Base-by-base conservation (phyloP, 2,113 vertebrate genomes). In the Nothocercus julius region DNA sequence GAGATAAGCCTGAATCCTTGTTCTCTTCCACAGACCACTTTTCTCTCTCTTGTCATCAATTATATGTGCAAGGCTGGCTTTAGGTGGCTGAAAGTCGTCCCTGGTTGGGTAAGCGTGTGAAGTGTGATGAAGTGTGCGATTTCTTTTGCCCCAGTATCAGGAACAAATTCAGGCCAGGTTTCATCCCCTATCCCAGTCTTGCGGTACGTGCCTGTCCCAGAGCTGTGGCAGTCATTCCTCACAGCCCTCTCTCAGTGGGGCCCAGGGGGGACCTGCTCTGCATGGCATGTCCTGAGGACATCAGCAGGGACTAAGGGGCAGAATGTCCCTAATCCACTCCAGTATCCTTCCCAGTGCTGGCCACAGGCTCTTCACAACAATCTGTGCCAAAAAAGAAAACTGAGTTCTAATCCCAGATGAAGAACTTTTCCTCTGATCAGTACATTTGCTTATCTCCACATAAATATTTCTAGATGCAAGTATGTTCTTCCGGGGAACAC, bases 231-330 rank as follows among this genome's bases (percentile, higher is more conserved):
- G 59, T 38, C 58, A 11, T 12, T 72, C 15, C n/a, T 42, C 13
- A 47, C 66, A 78, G 59, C 28, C 20, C 30, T 36, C 24, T 28
- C 40, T 61, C 25, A 13, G 14, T 4, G 12, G 38, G n/a, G 34
- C 0, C 0, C 24, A 56, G 25, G 51, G 54, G 30, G 40, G 14
- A 2, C 18, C n/a, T 58, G 36, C 42, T 59, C 63, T 7, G 0
- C 18, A 13, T 5, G 1, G 3, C 13, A 13, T 61, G 34, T n/a
- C 51, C n/a, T 40, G 32, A 30, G 30, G 54, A 22, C 18, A 7
- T 44, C 30, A 22, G 25, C 44, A 27, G 30, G 40, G 20, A 11
- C 28, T 36, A 66, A 54, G 27, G 7, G 38, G 58, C 42, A 51
- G 8, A 22, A 24, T 61, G 40, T 27, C 21, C 53, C 38, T 62